Evolutionary conservation across 1,140 invertebrate genomes (phyloP).

Genomic region (Kradibia gibbosae): DNA sequence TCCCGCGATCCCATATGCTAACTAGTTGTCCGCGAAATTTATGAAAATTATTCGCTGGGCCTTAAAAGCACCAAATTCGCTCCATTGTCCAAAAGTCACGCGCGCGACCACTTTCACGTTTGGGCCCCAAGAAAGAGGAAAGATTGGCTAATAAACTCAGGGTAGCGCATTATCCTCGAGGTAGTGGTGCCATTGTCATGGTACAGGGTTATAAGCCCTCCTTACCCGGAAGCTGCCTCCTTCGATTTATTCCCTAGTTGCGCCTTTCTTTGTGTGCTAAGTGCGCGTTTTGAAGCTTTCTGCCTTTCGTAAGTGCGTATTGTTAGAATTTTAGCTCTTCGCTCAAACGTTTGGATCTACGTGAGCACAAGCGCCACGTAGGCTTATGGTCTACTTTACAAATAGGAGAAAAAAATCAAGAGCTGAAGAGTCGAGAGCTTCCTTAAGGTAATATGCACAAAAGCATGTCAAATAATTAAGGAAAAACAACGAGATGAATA

Average conservation of each 20-base stretch:
- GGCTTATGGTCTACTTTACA: too few relatives aligned
- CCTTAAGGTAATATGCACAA: too few relatives aligned
- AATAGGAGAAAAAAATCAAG: too few relatives aligned
- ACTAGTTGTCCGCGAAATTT: constrained; percentile 58
- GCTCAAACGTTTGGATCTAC: too few relatives aligned
- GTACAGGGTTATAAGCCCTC: constrained; percentile 10
- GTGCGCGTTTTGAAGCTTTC: neutral
- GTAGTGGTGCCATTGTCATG: neutral
- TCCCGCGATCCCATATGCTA: neutral
- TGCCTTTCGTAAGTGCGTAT: too few relatives aligned
- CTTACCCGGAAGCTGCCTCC: constrained; percentile 47
- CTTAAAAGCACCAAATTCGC: constrained; percentile 51
- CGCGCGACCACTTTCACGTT: neutral
- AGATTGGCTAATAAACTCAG: constrained; percentile 64
- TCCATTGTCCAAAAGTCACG: constrained; percentile 62
- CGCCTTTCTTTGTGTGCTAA: neutral
- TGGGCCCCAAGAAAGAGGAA: constrained; percentile 8
- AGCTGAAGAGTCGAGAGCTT: too few relatives aligned
- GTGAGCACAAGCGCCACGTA: too few relatives aligned
- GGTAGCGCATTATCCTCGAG: constrained; percentile 2
- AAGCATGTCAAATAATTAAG: too few relatives aligned
- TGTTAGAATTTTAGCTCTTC: too few relatives aligned
- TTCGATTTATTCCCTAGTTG: constrained; percentile 2
- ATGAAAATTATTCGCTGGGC: constrained; percentile 68
- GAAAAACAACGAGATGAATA: too few relatives aligned